phyloP scores from a whole-genome alignment of 2,797 vertebrate species.

The Pogoniulus pusillus region DNA sequence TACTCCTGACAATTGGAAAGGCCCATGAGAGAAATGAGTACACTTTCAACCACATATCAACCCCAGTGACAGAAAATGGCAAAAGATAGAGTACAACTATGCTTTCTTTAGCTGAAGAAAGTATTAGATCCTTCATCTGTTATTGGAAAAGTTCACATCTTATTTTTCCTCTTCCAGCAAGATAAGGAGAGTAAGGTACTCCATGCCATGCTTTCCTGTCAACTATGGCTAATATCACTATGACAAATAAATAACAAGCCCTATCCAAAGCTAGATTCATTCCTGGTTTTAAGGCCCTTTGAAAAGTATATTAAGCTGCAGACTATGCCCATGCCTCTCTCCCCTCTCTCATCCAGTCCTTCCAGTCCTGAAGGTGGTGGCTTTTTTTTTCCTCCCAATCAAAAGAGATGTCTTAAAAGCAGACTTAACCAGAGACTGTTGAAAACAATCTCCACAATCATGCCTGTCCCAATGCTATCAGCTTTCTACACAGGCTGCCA shows the following conservation, averaged over 20 bases:
- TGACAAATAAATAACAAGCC: not conserved
- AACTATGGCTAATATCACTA: not conserved
- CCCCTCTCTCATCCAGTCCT: not conserved
- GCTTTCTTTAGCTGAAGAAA: not conserved
- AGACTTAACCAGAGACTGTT: not conserved
- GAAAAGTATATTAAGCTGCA: not conserved
- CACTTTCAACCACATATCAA: not conserved
- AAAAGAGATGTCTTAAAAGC: slow-evolving; percentile 1
- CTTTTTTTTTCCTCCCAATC: not conserved
- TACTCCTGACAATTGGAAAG: not conserved
- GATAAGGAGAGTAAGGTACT: not conserved
- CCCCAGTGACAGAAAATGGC: not conserved
- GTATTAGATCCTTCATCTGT: not conserved
- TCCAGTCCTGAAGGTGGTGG: not conserved
- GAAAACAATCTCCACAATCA: not conserved
- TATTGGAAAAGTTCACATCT: not conserved
- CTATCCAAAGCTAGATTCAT: not conserved
- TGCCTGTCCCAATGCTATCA: not conserved
- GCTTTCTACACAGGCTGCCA: slow-evolving; percentile 21
- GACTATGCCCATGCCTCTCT: not conserved
- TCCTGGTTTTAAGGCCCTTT: not conserved
- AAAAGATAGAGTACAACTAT: not conserved
- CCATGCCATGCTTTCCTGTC: not conserved
- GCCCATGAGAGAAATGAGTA: not conserved
- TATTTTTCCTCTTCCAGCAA: not conserved